Conservation (phyloP, 1,140 invertebrate genomes). For the Delia radicum region DNA sequence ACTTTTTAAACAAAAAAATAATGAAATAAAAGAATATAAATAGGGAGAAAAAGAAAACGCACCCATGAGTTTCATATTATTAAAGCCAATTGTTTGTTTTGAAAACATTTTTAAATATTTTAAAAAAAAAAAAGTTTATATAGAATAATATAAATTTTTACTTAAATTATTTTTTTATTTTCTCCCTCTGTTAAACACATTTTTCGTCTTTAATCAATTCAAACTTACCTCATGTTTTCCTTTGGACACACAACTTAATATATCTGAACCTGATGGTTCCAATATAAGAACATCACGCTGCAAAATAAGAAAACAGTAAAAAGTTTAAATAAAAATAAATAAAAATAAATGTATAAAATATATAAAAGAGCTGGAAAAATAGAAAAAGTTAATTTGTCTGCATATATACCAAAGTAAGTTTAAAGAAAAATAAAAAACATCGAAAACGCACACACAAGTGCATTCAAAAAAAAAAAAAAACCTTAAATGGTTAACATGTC, state of each 20-base stretch:
- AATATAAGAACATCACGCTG: constrained; percentile 73
- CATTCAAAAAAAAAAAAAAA: too few relatives aligned
- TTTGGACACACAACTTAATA: constrained; percentile 76
- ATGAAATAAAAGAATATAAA: neutral
- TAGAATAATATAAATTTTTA: neutral
- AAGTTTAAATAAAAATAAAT: neutral
- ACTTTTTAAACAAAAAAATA: neutral
- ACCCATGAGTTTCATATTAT: constrained; percentile 32
- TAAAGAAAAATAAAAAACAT: too few relatives aligned
- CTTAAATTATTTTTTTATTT: neutral
- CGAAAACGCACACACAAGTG: too few relatives aligned
- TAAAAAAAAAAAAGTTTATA: too few relatives aligned
- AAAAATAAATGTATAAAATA: too few relatives aligned
- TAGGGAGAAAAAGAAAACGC: constrained; percentile 28
- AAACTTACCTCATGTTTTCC: constrained; percentile 73
- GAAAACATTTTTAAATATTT: constrained; percentile 11
- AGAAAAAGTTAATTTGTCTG: too few relatives aligned
- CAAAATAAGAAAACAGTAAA: constrained; percentile 31
- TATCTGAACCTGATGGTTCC: constrained; percentile 68
- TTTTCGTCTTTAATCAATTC: too few relatives aligned
- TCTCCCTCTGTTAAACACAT: neutral
- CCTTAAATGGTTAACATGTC: too few relatives aligned
- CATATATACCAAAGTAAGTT: too few relatives aligned
- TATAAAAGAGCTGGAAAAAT: too few relatives aligned
- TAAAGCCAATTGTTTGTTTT: constrained; percentile 27